Base-by-base conservation (phyloP, 2,888 invertebrate species). In the Pammene fasciana region DNA sequence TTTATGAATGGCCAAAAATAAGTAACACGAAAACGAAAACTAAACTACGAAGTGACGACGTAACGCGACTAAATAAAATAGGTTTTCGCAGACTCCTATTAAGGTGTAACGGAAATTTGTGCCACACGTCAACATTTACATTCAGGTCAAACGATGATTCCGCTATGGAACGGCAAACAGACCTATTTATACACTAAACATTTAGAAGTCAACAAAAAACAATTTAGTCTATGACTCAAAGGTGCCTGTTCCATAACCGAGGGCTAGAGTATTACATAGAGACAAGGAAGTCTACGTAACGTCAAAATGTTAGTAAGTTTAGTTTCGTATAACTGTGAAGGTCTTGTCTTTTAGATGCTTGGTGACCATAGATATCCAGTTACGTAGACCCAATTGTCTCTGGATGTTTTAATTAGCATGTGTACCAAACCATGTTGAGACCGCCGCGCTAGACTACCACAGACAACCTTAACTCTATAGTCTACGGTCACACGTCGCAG, bases 1-100 rank as follows among this genome's bases (percentile, higher is more conserved):
- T 86, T 84, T 84, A 87, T 84, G 79, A 87, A 86, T 85, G 86
- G 86, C 85, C 85, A 84, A 87, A 85, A 80, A 82, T 80, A 70
- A 55, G 56, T 62, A 83, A 84, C 85, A 87, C 83, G 77, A 82
- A 84, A 84, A 75, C 81, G 79, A 81, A 78, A 78, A 80, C 82
- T 85, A 85, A 82, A 76, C 85, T 84, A 88, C 82, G 73, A 81
- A 83, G 81, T 74, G 79, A 81, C 80, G 80, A 76, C 45, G 67
- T 79, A 82, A 81, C 76, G 76, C 79, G 80, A 80, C 79, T 82
- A 81, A 85, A 70, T 71, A 71, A 79, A 75, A 76, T 54, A 84
- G 76, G 70, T 72, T 75, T 81, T 80, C 81, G 79, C 78, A 78
- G 76, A 82, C 81, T 82, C 82, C 83, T 10, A 62, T 56, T 66